These are phyloP conservation scores for Drosophila borealis DNA, from an alignment of 2,888 invertebrate species.

Conservation along the genomic window DNA sequence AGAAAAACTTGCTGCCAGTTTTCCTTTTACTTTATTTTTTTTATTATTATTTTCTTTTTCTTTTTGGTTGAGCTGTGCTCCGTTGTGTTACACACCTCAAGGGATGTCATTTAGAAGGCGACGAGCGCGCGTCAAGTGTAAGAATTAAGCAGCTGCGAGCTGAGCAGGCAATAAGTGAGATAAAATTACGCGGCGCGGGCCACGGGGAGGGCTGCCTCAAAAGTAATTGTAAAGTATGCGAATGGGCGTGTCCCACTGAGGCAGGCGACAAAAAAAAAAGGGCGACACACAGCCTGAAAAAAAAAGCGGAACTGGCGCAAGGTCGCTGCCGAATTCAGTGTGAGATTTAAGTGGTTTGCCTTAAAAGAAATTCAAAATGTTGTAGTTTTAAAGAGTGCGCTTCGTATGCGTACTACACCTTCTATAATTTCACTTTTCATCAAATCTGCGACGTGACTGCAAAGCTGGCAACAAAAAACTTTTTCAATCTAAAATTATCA, in stretches of 20 bases:
- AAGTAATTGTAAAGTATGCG: slow-evolving; percentile 61
- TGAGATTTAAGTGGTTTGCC: background rate
- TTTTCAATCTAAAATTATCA: slow-evolving; percentile 78
- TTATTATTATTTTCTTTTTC: background rate
- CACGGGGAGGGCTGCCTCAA: slow-evolving; percentile 13
- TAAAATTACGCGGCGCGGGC: slow-evolving; percentile 54
- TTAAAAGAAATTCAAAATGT: background rate
- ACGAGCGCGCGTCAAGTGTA: slow-evolving; percentile 64
- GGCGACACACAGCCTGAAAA: background rate
- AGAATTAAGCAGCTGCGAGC: slow-evolving; percentile 71
- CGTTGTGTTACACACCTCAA: slow-evolving; percentile 41
- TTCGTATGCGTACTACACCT: background rate
- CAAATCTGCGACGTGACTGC: slow-evolving; percentile 47
- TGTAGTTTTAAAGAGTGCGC: slow-evolving; percentile 24
- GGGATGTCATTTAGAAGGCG: slow-evolving; percentile 68
- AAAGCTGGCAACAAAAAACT: slow-evolving; percentile 49
- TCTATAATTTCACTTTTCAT: slow-evolving; percentile 44
- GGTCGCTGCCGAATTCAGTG: slow-evolving; percentile 32
- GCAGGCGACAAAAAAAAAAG: slow-evolving; percentile 1
- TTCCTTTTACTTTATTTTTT: slow-evolving; percentile 23
- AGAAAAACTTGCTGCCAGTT: slow-evolving; percentile 66
- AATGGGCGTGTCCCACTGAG: slow-evolving; percentile 34
- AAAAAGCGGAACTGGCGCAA: slow-evolving; percentile 30
- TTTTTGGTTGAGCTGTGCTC: background rate
- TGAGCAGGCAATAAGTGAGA: slow-evolving; percentile 67